phyloP scores from a whole-genome alignment of 2,888 invertebrate genomes.

The Papilio elwesi region DNA sequence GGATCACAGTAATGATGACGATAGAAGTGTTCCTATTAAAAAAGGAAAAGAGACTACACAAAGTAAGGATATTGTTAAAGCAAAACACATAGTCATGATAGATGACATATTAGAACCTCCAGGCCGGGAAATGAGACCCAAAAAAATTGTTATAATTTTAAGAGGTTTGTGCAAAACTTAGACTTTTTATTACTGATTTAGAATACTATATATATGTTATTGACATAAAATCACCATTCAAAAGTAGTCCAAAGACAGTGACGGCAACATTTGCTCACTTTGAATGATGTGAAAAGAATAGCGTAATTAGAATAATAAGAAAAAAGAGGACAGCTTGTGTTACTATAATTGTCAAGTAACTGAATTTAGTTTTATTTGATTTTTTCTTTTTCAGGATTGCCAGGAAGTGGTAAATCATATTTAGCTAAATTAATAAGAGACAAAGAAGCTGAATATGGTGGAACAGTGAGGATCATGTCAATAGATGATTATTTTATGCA shows the following conservation, averaged over 20 bases:
- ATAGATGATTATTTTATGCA: constrained; percentile 98
- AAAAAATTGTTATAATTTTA: constrained; percentile 93
- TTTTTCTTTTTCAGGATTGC: constrained; percentile 84
- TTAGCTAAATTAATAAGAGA: constrained; percentile 94
- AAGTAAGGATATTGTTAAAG: constrained; percentile 52
- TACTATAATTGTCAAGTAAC: no score
- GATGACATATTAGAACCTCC: constrained; percentile 93
- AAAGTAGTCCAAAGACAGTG: no score
- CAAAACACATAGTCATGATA: constrained; percentile 84
- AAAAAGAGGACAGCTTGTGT: no score
- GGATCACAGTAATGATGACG: constrained; percentile 65
- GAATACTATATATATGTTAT: constrained; percentile 2
- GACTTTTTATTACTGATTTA: no score
- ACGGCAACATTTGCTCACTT: no score
- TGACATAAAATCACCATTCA: background rate
- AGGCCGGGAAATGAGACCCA: constrained; percentile 91
- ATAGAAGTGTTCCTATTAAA: constrained; percentile 53
- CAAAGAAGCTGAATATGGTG: constrained; percentile 92
- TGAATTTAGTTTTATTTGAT: constrained; percentile 7
- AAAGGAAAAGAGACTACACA: constrained; percentile 55
- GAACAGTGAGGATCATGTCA: constrained; percentile 95
- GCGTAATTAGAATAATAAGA: no score
- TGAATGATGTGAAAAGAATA: no score
- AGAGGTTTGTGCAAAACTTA: constrained; percentile 81
- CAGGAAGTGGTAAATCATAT: constrained; percentile 97